Evolutionary conservation across 2,888 invertebrate genomes (phyloP).

Genomic region (Sinotaia quadrata): DNA sequence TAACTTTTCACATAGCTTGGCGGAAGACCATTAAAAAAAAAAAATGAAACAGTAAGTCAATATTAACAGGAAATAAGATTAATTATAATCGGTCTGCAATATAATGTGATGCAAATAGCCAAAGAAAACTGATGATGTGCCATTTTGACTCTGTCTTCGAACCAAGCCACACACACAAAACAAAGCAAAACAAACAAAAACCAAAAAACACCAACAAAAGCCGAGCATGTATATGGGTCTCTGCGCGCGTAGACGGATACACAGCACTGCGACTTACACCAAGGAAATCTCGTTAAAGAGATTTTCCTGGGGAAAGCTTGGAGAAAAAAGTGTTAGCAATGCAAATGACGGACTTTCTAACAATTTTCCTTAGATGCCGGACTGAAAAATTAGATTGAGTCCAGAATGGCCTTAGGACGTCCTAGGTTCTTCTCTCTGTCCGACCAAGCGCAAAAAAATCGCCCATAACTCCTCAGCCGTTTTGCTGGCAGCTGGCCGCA

Average conservation of each 20-base stretch:
- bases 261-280: conserved; percentile 2
- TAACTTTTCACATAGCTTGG: too few relatives aligned
- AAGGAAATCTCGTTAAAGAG: conserved; percentile 5
- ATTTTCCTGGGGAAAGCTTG: conserved; percentile 6
- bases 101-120: too few relatives aligned
- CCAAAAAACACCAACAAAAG: neutral
- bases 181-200: too few relatives aligned
- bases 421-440: neutral
- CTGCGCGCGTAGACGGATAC: neutral
- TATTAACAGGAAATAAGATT: too few relatives aligned
- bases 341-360: conserved; percentile 26
- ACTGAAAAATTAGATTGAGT: conserved; percentile 27
- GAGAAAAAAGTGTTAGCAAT: conserved; percentile 17
- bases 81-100: too few relatives aligned
- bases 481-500: conserved; percentile 22
- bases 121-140: too few relatives aligned
- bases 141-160: too few relatives aligned
- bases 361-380: conserved; percentile 14
- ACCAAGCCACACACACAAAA: neutral
- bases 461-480: conserved; percentile 6
- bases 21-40: too few relatives aligned
- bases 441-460: conserved; percentile 19
- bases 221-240: neutral
- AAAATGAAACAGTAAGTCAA: too few relatives aligned
- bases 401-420: conserved; percentile 11